Conservation (phyloP, 2,113 vertebrate species). For the Rhagologus leucostigma region DNA sequence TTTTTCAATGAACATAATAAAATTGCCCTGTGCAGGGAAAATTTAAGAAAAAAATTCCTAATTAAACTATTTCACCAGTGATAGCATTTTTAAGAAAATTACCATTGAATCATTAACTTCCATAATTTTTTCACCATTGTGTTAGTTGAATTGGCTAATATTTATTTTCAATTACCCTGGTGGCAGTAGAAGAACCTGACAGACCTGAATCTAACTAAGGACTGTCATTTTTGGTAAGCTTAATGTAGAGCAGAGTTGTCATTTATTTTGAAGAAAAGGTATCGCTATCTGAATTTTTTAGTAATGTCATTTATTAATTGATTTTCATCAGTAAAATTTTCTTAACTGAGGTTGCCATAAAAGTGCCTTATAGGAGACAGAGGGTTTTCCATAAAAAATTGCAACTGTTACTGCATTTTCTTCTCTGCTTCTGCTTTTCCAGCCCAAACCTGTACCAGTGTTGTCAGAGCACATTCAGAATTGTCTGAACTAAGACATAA, state of each 20-base stretch:
- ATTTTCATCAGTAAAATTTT: neutral
- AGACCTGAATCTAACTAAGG: neutral
- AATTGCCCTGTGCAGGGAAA: neutral
- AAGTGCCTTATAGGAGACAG: neutral
- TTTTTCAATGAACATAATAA: neutral
- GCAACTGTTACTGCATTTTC: neutral
- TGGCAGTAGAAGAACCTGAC: neutral
- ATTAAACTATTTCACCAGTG: neutral
- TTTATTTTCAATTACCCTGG: neutral
- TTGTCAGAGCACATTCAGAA: neutral
- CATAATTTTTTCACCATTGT: neutral
- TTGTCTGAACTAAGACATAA: neutral
- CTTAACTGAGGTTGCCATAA: neutral
- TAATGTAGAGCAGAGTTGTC: neutral
- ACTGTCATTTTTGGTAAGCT: neutral
- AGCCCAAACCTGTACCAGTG: neutral
- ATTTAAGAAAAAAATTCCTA: neutral
- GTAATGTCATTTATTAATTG: neutral
- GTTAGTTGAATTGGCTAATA: neutral
- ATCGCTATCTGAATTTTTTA: neutral
- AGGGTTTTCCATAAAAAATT: fast-evolving
- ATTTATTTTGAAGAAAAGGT: neutral
- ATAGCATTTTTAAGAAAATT: neutral
- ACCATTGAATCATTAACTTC: neutral
- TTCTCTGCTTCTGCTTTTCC: neutral